A percentile compares a stretch with the other conserved stretches of the same genome.
These are phyloP conservation scores for Cyanoliseus patagonus DNA, from an alignment of 2,113 vertebrate genomes.

Conservation along the genomic window DNA sequence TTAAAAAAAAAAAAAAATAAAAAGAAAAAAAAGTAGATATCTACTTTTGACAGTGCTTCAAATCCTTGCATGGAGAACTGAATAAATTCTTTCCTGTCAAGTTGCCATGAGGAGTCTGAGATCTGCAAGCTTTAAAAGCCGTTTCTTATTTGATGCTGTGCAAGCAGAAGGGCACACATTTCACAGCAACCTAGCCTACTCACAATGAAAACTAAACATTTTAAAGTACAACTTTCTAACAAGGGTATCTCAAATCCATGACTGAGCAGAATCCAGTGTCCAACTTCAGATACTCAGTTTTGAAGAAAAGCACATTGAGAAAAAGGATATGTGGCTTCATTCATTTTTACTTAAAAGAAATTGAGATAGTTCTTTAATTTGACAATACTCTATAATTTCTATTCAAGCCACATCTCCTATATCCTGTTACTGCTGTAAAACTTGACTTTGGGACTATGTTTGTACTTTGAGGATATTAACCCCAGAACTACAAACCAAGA, in stretches of 20 bases:
- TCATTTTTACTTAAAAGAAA: not conserved
- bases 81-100: not conserved
- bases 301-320: not conserved
- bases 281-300: not conserved
- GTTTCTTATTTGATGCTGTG: not conserved
- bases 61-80: not conserved
- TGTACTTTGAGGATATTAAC: not conserved
- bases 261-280: not conserved
- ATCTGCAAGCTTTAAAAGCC: not conserved
- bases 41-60: not conserved
- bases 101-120: not conserved
- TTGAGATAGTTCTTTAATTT: not conserved
- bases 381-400: not conserved
- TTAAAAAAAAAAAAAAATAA: not conserved
- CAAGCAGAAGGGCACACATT: not conserved
- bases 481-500: not conserved
- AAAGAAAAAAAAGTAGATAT: not conserved
- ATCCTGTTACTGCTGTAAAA: not conserved
- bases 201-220: not conserved
- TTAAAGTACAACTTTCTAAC: not conserved
- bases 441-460: not conserved
- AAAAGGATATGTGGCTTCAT: not conserved
- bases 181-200: not conserved
- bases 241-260: not conserved
- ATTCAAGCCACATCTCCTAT: not conserved